These are phyloP conservation scores for Nothobranchius kuhntae DNA, from an alignment of 2,113 vertebrate genomes.

Conservation along the genomic window DNA sequence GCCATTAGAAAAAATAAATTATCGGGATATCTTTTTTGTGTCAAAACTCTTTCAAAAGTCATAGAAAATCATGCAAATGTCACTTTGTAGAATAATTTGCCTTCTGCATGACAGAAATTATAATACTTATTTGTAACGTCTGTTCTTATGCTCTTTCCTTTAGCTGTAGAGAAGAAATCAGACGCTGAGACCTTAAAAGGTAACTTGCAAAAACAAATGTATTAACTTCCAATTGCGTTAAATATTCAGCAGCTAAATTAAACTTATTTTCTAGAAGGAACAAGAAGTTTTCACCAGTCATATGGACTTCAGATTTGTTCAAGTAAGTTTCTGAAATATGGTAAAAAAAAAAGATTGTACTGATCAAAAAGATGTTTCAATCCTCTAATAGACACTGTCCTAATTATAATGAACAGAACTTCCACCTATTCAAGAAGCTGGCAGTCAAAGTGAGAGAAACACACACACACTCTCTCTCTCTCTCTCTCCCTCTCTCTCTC, in stretches of 20 bases:
- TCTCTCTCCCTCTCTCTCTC: too few species aligned
- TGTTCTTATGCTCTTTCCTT: slow-evolving; percentile 3
- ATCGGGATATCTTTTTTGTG: too few species aligned
- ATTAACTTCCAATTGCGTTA: background rate
- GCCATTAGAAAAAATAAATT: too few species aligned
- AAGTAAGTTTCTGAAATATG: slow-evolving; percentile 41
- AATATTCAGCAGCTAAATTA: background rate
- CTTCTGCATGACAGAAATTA: too few species aligned
- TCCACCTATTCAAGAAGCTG: slow-evolving; percentile 66
- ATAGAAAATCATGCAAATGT: background rate
- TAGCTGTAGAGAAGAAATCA: slow-evolving; percentile 12
- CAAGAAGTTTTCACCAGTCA: background rate
- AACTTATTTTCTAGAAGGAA: slow-evolving; percentile 7
- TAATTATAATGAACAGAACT: slow-evolving; percentile 50
- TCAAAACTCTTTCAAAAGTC: background rate
- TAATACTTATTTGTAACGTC: too few species aligned
- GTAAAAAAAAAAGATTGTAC: background rate
- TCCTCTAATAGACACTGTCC: background rate
- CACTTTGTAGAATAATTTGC: background rate
- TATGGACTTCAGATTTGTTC: background rate
- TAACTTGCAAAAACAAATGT: slow-evolving; percentile 1
- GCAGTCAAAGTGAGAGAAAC: slow-evolving; percentile 41
- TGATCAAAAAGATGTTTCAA: background rate
- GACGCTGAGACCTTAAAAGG: slow-evolving; percentile 15
- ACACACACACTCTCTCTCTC: background rate